These are phyloP conservation scores for Cotesia typhae DNA, from an alignment of 1,140 invertebrate genomes.

Conservation along the genomic window DNA sequence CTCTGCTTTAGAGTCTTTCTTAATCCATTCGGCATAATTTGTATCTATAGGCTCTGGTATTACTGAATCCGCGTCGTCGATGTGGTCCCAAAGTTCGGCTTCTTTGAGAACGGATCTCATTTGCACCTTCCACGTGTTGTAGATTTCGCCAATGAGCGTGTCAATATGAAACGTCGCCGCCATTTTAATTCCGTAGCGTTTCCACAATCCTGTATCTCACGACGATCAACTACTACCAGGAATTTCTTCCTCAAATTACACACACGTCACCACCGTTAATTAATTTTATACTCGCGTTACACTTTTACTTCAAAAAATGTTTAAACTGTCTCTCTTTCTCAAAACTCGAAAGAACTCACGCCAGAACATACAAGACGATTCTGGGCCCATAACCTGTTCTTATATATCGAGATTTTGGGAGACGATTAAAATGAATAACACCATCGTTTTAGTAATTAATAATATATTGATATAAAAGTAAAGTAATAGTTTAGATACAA, in stretches of 20 bases:
- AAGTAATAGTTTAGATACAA: too few species aligned
- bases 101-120: not conserved
- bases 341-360: not conserved
- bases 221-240: too few species aligned
- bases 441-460: too few species aligned
- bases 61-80: not conserved
- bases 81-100: slow-evolving; percentile 4
- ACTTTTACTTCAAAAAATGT: not conserved
- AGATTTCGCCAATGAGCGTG: slow-evolving; percentile 3
- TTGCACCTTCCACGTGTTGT: slow-evolving; percentile 15
- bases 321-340: too few species aligned
- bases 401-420: too few species aligned
- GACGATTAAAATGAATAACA: too few species aligned
- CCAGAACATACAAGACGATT: not conserved
- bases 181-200: not conserved
- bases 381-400: slow-evolving; percentile 24
- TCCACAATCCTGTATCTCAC: too few species aligned
- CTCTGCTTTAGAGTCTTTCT: not conserved
- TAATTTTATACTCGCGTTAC: too few species aligned
- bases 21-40: not conserved
- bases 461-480: too few species aligned
- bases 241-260: too few species aligned
- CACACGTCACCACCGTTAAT: too few species aligned
- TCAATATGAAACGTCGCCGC: slow-evolving; percentile 1
- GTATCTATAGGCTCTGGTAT: slow-evolving; percentile 2